Conservation (phyloP, 1,140 invertebrate species). For the Muscidifurax raptorellus region DNA sequence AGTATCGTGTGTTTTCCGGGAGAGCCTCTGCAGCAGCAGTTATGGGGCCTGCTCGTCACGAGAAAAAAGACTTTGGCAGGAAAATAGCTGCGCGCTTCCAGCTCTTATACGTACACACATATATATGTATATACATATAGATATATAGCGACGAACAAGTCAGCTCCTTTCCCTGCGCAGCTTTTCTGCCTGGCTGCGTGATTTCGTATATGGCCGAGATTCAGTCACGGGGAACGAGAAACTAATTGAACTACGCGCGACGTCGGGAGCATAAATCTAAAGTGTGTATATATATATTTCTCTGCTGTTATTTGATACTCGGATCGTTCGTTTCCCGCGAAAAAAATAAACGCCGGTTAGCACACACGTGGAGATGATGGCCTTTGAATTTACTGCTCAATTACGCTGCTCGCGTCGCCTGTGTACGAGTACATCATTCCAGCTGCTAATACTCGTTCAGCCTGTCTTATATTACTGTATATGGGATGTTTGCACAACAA, state of each 20-base stretch:
- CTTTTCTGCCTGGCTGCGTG: background rate
- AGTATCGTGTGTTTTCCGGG: conserved; percentile 34
- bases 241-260: conserved; percentile 17
- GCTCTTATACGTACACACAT: background rate
- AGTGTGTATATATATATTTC: background rate
- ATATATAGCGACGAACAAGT: background rate
- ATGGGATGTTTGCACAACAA: no score
- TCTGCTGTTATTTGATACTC: background rate
- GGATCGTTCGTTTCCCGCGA: conserved; percentile 2
- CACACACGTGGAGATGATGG: conserved; percentile 10
- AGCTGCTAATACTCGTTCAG: no score
- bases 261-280: conserved; percentile 2
- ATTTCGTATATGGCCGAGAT: background rate
- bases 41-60: conserved; percentile 15
- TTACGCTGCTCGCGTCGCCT: conserved; percentile 40
- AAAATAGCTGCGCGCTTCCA: conserved; percentile 30
- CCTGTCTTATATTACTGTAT: no score
- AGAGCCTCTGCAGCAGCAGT: conserved; percentile 29
- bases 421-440: background rate
- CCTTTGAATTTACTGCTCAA: conserved; percentile 31
- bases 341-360: background rate
- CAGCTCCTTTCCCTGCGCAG: background rate
- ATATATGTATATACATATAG: background rate
- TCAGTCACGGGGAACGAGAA: background rate
- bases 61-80: conserved; percentile 28